Base-by-base conservation (phyloP, 2,113 vertebrate genomes). In the Collichthys lucidus region DNA sequence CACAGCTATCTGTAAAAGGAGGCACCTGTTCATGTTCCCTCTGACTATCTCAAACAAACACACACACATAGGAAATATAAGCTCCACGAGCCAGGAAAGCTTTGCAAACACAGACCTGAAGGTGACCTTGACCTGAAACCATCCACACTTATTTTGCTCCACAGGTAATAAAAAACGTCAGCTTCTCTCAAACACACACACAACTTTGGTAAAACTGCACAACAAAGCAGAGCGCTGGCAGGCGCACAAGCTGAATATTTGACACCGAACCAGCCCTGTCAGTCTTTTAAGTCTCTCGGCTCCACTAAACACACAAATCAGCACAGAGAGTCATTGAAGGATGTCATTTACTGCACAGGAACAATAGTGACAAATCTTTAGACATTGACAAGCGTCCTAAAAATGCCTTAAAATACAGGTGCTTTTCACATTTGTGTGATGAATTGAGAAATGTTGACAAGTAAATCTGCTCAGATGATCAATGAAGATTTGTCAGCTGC, bases 11-110 rank as follows among this genome's bases (percentile, higher is more conserved):
- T 16, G 20, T 17, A 17, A n/a, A 42, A 73, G 62, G 73, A 68
- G 57, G 50, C 76, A 74, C 19, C 76, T 84, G 82, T n/a, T 74
- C 47, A 5, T 50, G 29, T 62, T 74, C 76, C 70, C 70, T 46
- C 66, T 2, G 9, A 42, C 49, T 44, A 52, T 68, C 63, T 62
- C 29, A 35, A 22, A 74, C 24, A 68, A 52, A 63, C 47, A 24
- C 67, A 15, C 67, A 15, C 47, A 52, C 64, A n/a, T 3, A 12
- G 11, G 6, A 4, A 63, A 20, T 11, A 35, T 35, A 35, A 35
- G 40, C 4, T 7, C 40, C 5, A 12, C 5, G 17, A 8, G 55
- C 57, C 65, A 67, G 53, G 64, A 78, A 61, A 76, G 22, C 42
- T 68, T 60, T 69, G 46, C 15, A 44, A 29, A 72, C 10, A 40